Conservation (phyloP, 2,888 invertebrate species). For the Nectonema munidae region DNA sequence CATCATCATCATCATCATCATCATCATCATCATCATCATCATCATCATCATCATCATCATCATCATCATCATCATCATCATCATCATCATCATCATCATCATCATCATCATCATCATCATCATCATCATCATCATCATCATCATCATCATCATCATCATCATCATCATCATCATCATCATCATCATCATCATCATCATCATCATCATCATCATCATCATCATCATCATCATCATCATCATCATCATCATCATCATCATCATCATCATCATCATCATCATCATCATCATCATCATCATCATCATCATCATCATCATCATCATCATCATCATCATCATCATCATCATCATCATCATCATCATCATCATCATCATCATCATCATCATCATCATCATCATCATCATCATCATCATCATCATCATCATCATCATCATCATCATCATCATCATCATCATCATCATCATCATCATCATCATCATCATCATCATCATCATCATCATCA, state of each 20-base stretch:
- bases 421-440: constrained; percentile 1
- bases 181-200: constrained; percentile 12
- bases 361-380: constrained; percentile 12
- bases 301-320: constrained; percentile 11
- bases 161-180: constrained; percentile 11
- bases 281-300: background rate
- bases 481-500: constrained; percentile 12
- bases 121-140: constrained; percentile 12
- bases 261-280: constrained; percentile 12
- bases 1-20: background rate
- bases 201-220: constrained; percentile 12
- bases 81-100: constrained; percentile 12
- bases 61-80: constrained; percentile 12
- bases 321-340: constrained; percentile 12
- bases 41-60: constrained; percentile 12
- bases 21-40: constrained; percentile 11
- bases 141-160: background rate
- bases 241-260: constrained; percentile 12
- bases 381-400: constrained; percentile 12
- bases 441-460: constrained; percentile 10
- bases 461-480: constrained; percentile 12
- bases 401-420: constrained; percentile 12
- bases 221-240: constrained; percentile 12
- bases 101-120: constrained; percentile 12
- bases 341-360: constrained; percentile 12